Evolutionary conservation across 1,140 invertebrate genomes (phyloP).

Genomic region (Papilio helenus): DNA sequence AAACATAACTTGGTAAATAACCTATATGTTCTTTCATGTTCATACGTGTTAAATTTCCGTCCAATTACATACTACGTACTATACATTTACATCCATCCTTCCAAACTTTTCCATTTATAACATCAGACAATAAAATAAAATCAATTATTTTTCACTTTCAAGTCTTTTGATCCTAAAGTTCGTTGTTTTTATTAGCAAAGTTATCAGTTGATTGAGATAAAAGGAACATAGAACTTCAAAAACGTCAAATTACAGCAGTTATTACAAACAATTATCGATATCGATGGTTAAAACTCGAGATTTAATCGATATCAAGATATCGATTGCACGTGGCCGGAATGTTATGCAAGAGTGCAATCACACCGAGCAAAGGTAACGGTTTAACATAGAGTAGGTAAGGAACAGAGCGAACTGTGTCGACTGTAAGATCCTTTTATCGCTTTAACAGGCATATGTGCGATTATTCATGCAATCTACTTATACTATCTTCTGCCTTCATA

Average conservation of each 20-base stretch:
- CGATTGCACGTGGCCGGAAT: background rate
- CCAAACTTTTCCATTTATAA: too few relatives aligned
- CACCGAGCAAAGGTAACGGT: background rate
- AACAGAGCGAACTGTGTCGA: background rate
- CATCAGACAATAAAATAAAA: too few relatives aligned
- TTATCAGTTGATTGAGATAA: background rate
- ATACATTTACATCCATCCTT: too few relatives aligned
- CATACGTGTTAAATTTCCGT: too few relatives aligned
- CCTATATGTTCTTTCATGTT: too few relatives aligned
- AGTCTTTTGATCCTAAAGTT: too few relatives aligned
- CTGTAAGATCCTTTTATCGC: background rate
- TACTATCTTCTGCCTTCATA: too few relatives aligned
- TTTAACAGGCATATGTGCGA: background rate
- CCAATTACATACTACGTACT: too few relatives aligned
- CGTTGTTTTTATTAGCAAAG: background rate
- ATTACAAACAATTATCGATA: background rate
- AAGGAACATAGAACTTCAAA: background rate
- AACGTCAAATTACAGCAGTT: background rate
- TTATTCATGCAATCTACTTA: background rate
- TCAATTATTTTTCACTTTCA: too few relatives aligned
- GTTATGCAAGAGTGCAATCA: slow-evolving; percentile 33
- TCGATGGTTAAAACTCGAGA: background rate
- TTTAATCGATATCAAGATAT: background rate
- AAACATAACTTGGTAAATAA: too few relatives aligned
- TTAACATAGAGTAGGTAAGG: background rate